Evolutionary conservation across 2,888 invertebrate genomes (phyloP).

Genomic region (Ornithoptera alexandrae): DNA sequence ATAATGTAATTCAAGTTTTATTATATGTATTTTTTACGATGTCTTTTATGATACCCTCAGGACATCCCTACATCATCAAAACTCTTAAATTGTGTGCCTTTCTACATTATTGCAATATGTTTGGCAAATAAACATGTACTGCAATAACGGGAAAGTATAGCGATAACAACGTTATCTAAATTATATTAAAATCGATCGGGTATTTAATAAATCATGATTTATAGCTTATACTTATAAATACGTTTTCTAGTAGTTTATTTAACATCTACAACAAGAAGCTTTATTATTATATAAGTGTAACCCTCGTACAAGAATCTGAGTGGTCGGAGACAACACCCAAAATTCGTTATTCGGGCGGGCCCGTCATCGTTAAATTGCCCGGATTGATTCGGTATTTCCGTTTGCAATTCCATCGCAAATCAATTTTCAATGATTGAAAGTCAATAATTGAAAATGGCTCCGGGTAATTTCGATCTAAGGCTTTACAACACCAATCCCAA

Average conservation of each 20-base stretch:
- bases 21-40: background rate
- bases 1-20: background rate
- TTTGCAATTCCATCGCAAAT: constrained; percentile 60
- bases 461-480: constrained; percentile 30
- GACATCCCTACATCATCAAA: background rate
- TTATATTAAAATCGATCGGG: too few species aligned
- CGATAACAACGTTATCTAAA: too few species aligned
- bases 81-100: background rate
- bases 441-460: constrained; percentile 38
- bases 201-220: too few species aligned
- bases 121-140: background rate
- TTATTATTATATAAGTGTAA: background rate
- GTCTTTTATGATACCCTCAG: constrained; percentile 2
- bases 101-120: background rate
- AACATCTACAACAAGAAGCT: background rate
- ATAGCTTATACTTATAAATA: background rate
- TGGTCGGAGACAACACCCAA: constrained; percentile 36
- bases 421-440: constrained; percentile 45
- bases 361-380: constrained; percentile 58
- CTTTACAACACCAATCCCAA: constrained; percentile 24
- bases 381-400: constrained; percentile 67
- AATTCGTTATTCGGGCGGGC: constrained; percentile 51
- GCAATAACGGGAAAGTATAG: background rate
- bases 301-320: constrained; percentile 2
- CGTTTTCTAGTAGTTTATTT: background rate